These are phyloP conservation scores for Hyposoter didymator DNA, from an alignment of 2,888 invertebrate species.

Conservation along the genomic window DNA sequence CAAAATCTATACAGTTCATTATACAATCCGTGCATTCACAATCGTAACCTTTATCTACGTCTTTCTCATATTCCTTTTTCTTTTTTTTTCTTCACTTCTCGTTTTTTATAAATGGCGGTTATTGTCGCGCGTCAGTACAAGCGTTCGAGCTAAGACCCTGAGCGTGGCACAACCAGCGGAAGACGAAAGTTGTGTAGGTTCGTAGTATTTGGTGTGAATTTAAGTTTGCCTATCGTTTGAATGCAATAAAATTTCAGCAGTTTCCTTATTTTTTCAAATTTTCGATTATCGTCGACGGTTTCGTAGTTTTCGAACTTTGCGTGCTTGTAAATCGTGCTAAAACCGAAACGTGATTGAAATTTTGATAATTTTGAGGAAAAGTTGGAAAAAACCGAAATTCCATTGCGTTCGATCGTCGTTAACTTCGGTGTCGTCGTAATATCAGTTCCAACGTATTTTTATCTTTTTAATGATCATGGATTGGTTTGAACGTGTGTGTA, in stretches of 20 bases:
- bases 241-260: not conserved
- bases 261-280: not conserved
- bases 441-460: not conserved
- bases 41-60: not conserved
- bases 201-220: constrained; percentile 28
- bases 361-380: not conserved
- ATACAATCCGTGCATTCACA: constrained; percentile 46
- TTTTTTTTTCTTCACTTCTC: not conserved
- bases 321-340: not conserved
- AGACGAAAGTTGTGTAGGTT: constrained; percentile 64
- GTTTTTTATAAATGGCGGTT: constrained; percentile 54
- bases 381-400: not conserved
- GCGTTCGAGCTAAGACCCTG: constrained; percentile 64
- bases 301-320: not conserved
- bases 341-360: not conserved
- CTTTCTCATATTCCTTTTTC: not conserved
- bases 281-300: not conserved
- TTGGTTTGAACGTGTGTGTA: not conserved
- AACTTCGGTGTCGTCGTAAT: constrained; percentile 1
- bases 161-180: constrained; percentile 69
- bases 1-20: constrained; percentile 56
- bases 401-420: not conserved
- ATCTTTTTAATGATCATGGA: not conserved
- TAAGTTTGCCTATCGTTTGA: not conserved
- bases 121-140: constrained; percentile 66